A percentile compares a stretch with the other conserved stretches of the same genome.
phyloP scores from a whole-genome alignment of 2,888 invertebrate genomes.

The Erebia palarica region DNA sequence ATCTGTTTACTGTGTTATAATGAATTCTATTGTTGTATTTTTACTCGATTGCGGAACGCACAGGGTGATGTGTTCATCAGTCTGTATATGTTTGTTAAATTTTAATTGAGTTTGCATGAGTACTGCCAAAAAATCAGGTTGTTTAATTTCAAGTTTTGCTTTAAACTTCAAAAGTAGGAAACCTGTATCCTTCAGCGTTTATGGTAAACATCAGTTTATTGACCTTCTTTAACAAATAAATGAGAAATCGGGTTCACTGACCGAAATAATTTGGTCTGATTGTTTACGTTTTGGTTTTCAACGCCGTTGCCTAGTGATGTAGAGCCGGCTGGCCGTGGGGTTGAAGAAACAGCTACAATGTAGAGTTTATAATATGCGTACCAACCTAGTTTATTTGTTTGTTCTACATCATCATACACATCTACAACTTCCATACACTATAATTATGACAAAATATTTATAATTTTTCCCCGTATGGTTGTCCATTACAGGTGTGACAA shows the following conservation, averaged over 20 bases:
- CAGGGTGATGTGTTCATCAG: no score
- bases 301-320: slow-evolving; percentile 46
- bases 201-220: slow-evolving; percentile 27
- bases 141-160: slow-evolving; percentile 19
- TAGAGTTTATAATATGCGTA: no score
- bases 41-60: no score
- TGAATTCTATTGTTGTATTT: no score
- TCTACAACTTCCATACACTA: no score
- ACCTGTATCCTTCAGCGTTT: slow-evolving; percentile 7
- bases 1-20: no score
- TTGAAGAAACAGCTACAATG: neutral
- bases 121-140: slow-evolving; percentile 7
- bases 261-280: slow-evolving; percentile 39
- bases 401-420: no score
- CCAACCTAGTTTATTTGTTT: no score
- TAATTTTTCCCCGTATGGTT: no score
- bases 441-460: no score
- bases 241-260: slow-evolving; percentile 36
- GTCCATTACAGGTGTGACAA: no score
- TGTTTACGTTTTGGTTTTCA: slow-evolving; percentile 46
- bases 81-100: no score
- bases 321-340: neutral
- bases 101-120: neutral
- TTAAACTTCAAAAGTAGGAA: slow-evolving; percentile 1
- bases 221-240: slow-evolving; percentile 34